These are phyloP conservation scores for Catagonus wagneri DNA, from an alignment of 2,113 vertebrate genomes.

Conservation along the genomic window DNA sequence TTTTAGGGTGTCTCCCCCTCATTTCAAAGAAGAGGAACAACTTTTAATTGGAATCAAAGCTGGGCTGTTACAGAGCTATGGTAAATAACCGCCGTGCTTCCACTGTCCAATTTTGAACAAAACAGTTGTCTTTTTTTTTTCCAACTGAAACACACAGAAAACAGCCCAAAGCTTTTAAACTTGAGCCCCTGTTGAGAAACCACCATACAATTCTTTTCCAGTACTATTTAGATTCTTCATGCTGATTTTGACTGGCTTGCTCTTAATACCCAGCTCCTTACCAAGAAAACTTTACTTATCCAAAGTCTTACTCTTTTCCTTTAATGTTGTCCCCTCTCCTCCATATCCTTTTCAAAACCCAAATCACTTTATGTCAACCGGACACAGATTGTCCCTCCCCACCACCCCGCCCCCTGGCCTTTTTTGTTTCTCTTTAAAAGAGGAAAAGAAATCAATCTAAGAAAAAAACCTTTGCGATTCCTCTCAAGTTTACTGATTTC, in stretches of 20 bases:
- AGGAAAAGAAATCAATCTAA: conserved; percentile 61
- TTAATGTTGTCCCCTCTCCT: conserved; percentile 22
- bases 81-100: conserved; percentile 76
- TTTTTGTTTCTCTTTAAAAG: conserved; percentile 66
- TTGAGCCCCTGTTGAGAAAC: conserved; percentile 54
- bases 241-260: conserved; percentile 59
- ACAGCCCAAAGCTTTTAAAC: conserved; percentile 55
- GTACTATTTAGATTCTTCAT: conserved; percentile 53
- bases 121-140: conserved; percentile 64
- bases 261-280: conserved; percentile 24
- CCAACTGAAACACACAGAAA: conserved; percentile 69
- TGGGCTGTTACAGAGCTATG: conserved; percentile 70
- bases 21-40: conserved; percentile 83
- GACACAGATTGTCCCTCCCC: not conserved
- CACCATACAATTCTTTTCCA: conserved; percentile 42
- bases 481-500: not conserved
- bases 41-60: conserved; percentile 81
- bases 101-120: conserved; percentile 84
- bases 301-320: conserved; percentile 15
- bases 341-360: conserved; percentile 55
- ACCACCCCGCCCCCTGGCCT: not conserved
- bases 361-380: conserved; percentile 15
- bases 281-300: conserved; percentile 42
- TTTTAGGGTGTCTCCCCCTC: conserved; percentile 81
- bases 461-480: conserved; percentile 25